Conservation (phyloP, 2,113 vertebrate species). For the Corythoichthys intestinalis region DNA sequence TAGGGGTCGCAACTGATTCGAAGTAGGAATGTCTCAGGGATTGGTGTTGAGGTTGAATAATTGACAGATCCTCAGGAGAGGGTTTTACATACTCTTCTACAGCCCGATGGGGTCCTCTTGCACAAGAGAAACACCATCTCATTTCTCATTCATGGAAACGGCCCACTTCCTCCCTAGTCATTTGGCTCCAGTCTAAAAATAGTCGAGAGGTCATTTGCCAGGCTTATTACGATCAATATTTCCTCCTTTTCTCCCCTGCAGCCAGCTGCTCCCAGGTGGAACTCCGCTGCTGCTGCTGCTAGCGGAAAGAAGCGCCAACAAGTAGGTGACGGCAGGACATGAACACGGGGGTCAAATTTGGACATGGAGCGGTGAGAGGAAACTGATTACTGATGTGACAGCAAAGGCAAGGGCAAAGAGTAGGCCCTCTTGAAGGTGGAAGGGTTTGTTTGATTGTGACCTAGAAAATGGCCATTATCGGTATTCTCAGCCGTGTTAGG, state of each 20-base stretch:
- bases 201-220: constrained; percentile 67
- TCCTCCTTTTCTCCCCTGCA: constrained; percentile 22
- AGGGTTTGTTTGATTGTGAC: constrained; percentile 12
- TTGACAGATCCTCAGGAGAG: constrained; percentile 51
- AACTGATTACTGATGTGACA: constrained; percentile 19
- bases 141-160: constrained; percentile 69
- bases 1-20: constrained; percentile 42
- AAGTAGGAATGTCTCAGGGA: neutral
- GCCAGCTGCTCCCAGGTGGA: constrained; percentile 41
- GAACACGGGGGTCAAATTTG: constrained; percentile 6
- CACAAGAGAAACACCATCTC: constrained; percentile 41
- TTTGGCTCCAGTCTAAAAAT: constrained; percentile 69
- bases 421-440: neutral
- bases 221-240: constrained; percentile 69
- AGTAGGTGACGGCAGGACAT: neutral
- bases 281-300: neutral
- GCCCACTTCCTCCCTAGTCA: constrained; percentile 51
- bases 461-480: constrained; percentile 28
- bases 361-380: neutral
- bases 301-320: neutral
- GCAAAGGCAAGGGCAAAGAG: constrained; percentile 21
- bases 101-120: constrained; percentile 13
- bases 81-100: constrained; percentile 46
- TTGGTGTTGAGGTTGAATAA: constrained; percentile 46
- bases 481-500: constrained; percentile 2